A percentile compares a stretch with the other conserved stretches of the same genome.
Evolutionary conservation across 1,140 invertebrate species (phyloP).

Genomic region (Heliconius nattereri): DNA sequence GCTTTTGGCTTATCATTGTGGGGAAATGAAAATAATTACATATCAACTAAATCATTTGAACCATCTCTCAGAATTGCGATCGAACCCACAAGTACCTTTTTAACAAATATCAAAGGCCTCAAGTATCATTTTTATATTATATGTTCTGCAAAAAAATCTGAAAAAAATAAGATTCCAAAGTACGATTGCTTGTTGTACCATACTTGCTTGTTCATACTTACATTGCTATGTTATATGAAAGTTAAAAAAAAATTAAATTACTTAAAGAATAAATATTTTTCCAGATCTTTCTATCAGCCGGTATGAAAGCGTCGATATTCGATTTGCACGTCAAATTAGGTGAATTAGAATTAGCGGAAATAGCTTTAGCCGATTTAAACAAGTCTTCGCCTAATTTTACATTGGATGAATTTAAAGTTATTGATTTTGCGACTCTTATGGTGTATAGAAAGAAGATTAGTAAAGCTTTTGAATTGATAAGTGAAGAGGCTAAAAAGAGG

Average conservation of each 20-base stretch:
- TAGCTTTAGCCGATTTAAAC: constrained; percentile 73
- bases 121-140: background rate
- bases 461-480: constrained; percentile 76
- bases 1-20: too few species aligned
- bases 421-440: constrained; percentile 81
- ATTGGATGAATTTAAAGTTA: constrained; percentile 82
- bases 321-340: constrained; percentile 78
- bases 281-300: constrained; percentile 77
- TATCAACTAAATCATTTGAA: too few species aligned
- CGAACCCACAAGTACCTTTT: too few species aligned
- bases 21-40: too few species aligned
- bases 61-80: too few species aligned
- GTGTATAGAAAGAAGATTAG: constrained; percentile 74
- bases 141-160: too few species aligned
- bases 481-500: constrained; percentile 66
- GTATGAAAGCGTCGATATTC: constrained; percentile 82
- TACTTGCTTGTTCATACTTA: too few species aligned
- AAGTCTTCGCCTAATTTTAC: constrained; percentile 70
- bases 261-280: background rate
- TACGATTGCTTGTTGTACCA: too few species aligned
- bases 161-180: too few species aligned
- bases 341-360: constrained; percentile 76
- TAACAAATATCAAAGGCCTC: too few species aligned
- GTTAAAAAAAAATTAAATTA: background rate
- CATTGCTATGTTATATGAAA: too few species aligned